Percentiles rank a stretch among this genome's conserved stretches.
Conservation (phyloP, 2,797 vertebrate species). For the Adrianichthys oophorus region DNA sequence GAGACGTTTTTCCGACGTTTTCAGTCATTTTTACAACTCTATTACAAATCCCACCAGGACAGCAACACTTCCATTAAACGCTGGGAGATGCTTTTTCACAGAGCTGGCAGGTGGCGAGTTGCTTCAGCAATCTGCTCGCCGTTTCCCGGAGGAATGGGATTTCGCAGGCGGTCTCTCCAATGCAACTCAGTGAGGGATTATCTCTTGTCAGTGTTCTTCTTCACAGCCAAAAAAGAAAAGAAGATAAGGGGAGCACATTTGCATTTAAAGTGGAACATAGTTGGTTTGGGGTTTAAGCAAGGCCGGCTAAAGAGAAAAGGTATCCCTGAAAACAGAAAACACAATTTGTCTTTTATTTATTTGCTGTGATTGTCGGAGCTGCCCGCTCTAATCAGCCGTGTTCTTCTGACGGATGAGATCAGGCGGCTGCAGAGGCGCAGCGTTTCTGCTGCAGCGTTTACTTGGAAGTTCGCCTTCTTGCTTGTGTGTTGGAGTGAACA, state of each 20-base stretch:
- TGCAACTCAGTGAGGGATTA: conserved; percentile 69
- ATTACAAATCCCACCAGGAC: conserved; percentile 67
- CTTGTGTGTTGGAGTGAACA: conserved; percentile 12
- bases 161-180: conserved; percentile 55
- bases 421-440: conserved; percentile 7
- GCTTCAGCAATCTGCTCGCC: conserved; percentile 68
- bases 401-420: conserved; percentile 30
- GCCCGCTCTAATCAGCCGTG: conserved; percentile 39
- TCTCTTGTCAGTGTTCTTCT: conserved; percentile 65
- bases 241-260: conserved; percentile 53
- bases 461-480: conserved; percentile 18
- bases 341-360: conserved; percentile 47
- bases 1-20: conserved; percentile 38
- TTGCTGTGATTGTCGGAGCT: conserved; percentile 44
- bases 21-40: conserved; percentile 64
- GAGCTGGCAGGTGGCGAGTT: conserved; percentile 65
- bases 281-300: conserved; percentile 46
- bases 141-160: conserved; percentile 62
- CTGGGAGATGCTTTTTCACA: conserved; percentile 53
- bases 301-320: conserved; percentile 49
- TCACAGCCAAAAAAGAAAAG: conserved; percentile 19
- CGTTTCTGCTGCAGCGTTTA: conserved; percentile 10
- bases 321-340: conserved; percentile 55
- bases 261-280: conserved; percentile 78
- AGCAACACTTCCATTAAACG: conserved; percentile 64